phyloP scores from a whole-genome alignment of 2,888 invertebrate species.

The Nasonovia ribisnigri region DNA sequence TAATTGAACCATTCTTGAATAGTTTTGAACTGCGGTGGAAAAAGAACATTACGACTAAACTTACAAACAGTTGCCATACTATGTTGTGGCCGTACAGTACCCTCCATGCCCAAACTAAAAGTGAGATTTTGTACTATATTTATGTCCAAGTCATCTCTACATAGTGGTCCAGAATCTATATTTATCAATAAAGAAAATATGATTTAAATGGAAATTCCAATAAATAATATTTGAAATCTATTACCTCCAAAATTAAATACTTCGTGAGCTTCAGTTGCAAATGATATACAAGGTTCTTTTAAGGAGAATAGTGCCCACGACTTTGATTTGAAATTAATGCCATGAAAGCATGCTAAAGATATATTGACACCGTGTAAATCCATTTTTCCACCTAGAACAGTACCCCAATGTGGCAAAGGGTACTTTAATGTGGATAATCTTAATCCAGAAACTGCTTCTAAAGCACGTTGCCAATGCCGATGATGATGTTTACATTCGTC shows the following conservation, averaged over 20 bases:
- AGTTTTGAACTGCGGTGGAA: constrained; percentile 95
- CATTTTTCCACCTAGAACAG: constrained; percentile 89
- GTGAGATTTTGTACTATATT: constrained; percentile 92
- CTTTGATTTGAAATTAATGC: constrained; percentile 95
- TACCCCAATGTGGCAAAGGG: constrained; percentile 73
- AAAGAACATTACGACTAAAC: constrained; percentile 90
- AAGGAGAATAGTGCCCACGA: constrained; percentile 96
- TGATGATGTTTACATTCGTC: constrained; percentile 82
- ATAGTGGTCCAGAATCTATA: constrained; percentile 45
- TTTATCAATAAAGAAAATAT: background rate
- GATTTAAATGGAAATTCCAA: constrained; percentile 54
- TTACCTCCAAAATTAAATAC: constrained; percentile 78
- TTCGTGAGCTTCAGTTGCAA: constrained; percentile 93
- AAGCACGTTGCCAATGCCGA: constrained; percentile 94
- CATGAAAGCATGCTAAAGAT: constrained; percentile 96
- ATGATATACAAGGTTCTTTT: constrained; percentile 91
- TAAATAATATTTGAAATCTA: constrained; percentile 49
- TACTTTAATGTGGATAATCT: constrained; percentile 77
- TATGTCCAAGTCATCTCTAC: constrained; percentile 72
- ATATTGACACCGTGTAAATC: constrained; percentile 91
- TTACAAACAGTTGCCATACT: constrained; percentile 96
- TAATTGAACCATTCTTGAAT: constrained; percentile 97
- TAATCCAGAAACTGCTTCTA: constrained; percentile 84
- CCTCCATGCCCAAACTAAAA: constrained; percentile 84
- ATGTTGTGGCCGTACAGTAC: constrained; percentile 78